phyloP scores from a whole-genome alignment of 1,140 invertebrate genomes.

The Alviniconcha marisindica region DNA sequence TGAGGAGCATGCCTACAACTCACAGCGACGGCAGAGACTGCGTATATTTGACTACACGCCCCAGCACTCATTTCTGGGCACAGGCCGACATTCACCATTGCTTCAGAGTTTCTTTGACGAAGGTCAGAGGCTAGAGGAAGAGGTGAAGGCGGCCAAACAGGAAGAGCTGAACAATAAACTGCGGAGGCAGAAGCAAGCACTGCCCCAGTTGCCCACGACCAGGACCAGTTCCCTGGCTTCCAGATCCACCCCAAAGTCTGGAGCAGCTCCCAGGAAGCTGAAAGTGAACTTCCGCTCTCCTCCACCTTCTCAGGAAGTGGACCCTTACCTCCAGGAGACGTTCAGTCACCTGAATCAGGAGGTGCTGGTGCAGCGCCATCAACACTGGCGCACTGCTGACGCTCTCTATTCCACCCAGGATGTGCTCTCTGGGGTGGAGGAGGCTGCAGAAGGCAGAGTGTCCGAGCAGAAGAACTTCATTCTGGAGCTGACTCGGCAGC shows the following conservation, averaged over 20 bases:
- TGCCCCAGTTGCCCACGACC: background rate
- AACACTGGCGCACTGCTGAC: conserved; percentile 55
- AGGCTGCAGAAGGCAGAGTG: conserved; percentile 54
- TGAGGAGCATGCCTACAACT: conserved; percentile 60
- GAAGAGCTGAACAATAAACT: conserved; percentile 58
- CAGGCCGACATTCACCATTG: conserved; percentile 52
- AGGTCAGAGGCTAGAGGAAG: conserved; percentile 56
- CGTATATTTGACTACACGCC: conserved; percentile 28
- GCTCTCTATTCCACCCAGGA: conserved; percentile 60
- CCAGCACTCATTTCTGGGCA: background rate
- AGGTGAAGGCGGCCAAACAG: conserved; percentile 56
- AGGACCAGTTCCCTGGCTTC: background rate
- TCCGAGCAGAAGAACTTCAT: conserved; percentile 56
- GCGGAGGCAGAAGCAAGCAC: conserved; percentile 10
- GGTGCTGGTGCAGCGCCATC: conserved; percentile 49
- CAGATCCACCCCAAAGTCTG: background rate
- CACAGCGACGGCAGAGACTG: conserved; percentile 27
- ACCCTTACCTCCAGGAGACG: conserved; percentile 33
- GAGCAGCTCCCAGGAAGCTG: background rate
- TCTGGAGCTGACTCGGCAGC: conserved; percentile 44
- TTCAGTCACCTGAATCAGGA: conserved; percentile 54
- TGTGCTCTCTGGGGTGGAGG: conserved; percentile 56
- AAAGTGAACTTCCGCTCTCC: conserved; percentile 1
- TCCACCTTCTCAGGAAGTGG: background rate
- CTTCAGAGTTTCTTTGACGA: conserved; percentile 59